Percentiles rank a stretch among this genome's conserved stretches.
Conservation (phyloP, 2,888 invertebrate genomes). For the Leptogaster cylindrica region DNA sequence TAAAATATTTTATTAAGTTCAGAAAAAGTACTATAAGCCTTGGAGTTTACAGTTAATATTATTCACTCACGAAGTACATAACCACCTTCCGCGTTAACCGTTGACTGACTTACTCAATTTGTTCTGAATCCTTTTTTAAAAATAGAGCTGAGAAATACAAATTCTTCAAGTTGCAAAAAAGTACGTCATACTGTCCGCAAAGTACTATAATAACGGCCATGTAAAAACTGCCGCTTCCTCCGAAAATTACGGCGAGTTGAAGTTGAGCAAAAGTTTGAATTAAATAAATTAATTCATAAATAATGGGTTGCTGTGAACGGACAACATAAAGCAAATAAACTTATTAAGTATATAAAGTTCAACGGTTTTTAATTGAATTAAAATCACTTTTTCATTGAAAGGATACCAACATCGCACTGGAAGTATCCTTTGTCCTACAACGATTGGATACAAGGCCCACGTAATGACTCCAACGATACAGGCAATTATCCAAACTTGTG, state of each 20-base stretch:
- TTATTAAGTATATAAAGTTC: not conserved
- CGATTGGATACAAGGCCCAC: constrained; percentile 44
- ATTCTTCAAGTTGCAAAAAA: constrained; percentile 48
- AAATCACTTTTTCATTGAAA: constrained; percentile 40
- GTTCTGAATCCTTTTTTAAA: too few relatives aligned
- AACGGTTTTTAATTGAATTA: not conserved
- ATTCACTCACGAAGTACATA: too few relatives aligned
- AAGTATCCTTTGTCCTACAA: constrained; percentile 27
- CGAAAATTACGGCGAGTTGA: constrained; percentile 48
- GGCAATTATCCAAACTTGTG: constrained; percentile 35
- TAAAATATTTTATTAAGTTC: too few relatives aligned
- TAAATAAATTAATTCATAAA: constrained; percentile 49
- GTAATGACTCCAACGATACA: constrained; percentile 41
- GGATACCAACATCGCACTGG: constrained; percentile 49
- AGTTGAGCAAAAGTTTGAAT: constrained; percentile 50
- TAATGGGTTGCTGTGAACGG: constrained; percentile 24
- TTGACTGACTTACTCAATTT: too few relatives aligned
- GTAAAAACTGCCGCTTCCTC: constrained; percentile 52
- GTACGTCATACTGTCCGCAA: constrained; percentile 45
- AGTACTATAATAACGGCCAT: constrained; percentile 37
- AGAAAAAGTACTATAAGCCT: too few relatives aligned
- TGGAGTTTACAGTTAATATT: too few relatives aligned
- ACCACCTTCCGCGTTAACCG: too few relatives aligned
- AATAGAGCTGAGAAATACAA: too few relatives aligned
- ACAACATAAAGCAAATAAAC: too few relatives aligned